phyloP scores from a whole-genome alignment of 2,888 invertebrate genomes.

The Incurvaria masculella region DNA sequence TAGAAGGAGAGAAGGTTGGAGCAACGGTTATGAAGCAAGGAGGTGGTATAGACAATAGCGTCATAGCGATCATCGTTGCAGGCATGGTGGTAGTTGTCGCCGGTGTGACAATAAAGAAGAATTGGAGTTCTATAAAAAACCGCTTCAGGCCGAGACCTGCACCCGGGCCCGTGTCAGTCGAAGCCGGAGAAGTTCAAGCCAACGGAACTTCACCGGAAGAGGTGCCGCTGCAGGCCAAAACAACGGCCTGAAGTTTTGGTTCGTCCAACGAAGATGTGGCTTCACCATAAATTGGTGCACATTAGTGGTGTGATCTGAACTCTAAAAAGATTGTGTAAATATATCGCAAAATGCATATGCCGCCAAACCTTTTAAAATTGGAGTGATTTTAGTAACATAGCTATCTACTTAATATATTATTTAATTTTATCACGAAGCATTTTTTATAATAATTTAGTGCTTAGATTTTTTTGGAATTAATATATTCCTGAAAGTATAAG shows the following conservation, averaged over 20 bases:
- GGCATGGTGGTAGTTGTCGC: conserved; percentile 51
- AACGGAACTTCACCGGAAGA: conserved; percentile 41
- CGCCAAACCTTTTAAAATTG: too few species aligned
- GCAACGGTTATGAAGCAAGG: conserved; percentile 21
- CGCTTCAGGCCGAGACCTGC: conserved; percentile 37
- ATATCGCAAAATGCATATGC: too few species aligned
- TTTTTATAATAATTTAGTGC: too few species aligned
- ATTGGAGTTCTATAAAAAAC: conserved; percentile 51
- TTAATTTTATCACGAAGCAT: too few species aligned
- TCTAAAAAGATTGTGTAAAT: not conserved
- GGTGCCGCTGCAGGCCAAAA: conserved; percentile 35
- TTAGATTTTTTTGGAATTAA: too few species aligned
- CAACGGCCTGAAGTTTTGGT: not conserved
- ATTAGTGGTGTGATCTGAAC: not conserved
- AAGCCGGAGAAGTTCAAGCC: conserved; percentile 24
- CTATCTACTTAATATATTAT: too few species aligned
- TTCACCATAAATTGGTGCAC: not conserved
- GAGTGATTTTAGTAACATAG: too few species aligned
- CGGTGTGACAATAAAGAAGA: conserved; percentile 54
- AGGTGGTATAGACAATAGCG: conserved; percentile 51
- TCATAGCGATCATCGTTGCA: conserved; percentile 51
- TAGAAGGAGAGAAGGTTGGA: conserved; percentile 14
- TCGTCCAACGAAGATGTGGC: not conserved
- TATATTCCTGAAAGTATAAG: too few species aligned
- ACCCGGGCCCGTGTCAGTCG: conserved; percentile 30